Conservation (phyloP, 2,888 invertebrate species). For the Miltochrista miniata region DNA sequence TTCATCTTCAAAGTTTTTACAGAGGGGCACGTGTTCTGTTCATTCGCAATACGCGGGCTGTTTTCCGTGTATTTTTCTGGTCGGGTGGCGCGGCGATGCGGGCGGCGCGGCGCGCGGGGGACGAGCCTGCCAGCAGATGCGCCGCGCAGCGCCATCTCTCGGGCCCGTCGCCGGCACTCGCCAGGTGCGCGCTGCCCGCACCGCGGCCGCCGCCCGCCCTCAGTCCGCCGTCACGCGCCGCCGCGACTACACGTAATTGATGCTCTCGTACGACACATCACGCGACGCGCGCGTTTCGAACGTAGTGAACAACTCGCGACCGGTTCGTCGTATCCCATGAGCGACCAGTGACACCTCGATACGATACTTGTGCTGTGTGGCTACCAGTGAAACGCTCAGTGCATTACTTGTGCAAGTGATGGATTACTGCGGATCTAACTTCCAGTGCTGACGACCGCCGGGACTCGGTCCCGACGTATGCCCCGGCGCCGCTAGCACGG, state of each 20-base stretch:
- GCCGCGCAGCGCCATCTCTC: constrained; percentile 81
- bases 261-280: constrained; percentile 63
- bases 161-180: constrained; percentile 52
- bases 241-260: constrained; percentile 65
- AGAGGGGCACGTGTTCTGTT: constrained; percentile 79
- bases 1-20: constrained; percentile 66
- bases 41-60: constrained; percentile 66
- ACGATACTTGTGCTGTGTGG: constrained; percentile 77
- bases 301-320: constrained; percentile 78
- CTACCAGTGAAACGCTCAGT: constrained; percentile 79
- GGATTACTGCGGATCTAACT: constrained; percentile 76
- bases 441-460: constrained; percentile 72
- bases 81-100: constrained; percentile 53
- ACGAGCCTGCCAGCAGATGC: constrained; percentile 70
- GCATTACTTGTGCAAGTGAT: constrained; percentile 76
- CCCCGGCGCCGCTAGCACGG: constrained; percentile 80
- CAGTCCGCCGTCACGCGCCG: constrained; percentile 81
- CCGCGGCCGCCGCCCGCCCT: constrained; percentile 76
- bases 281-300: constrained; percentile 80
- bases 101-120: constrained; percentile 36
- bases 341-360: constrained; percentile 77
- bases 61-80: constrained; percentile 79
- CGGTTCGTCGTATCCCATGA: constrained; percentile 77
- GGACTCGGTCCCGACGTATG: constrained; percentile 70
- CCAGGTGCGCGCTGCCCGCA: constrained; percentile 76